Evolutionary conservation across 2,797 vertebrate species (phyloP).

Genomic region (Sebastes elongatus): DNA sequence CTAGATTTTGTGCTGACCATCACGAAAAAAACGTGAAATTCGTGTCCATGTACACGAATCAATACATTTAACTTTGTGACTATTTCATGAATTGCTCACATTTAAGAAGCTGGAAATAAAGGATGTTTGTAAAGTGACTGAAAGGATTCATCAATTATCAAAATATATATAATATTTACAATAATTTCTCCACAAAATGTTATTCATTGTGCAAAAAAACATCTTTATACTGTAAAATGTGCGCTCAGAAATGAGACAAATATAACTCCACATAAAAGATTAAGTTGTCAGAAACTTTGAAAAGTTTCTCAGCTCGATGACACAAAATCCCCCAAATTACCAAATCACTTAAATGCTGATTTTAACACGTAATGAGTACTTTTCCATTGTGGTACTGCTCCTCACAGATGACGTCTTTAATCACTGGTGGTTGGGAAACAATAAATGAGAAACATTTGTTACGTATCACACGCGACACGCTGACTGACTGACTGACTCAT

Average conservation of each 20-base stretch:
- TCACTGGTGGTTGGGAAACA: background rate
- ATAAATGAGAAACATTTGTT: background rate
- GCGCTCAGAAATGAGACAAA: background rate
- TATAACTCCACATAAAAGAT: background rate
- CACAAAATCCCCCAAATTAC: background rate
- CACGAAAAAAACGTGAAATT: no score
- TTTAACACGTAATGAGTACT: background rate
- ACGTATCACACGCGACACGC: background rate
- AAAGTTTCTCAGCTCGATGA: background rate
- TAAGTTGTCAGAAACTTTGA: background rate
- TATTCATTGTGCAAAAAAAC: background rate
- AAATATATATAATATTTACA: background rate
- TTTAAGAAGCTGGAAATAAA: background rate
- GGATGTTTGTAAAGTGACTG: background rate
- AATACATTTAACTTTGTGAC: no score
- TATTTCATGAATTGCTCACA: background rate
- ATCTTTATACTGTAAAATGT: background rate
- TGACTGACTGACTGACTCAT: conserved; percentile 5
- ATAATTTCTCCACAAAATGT: background rate
- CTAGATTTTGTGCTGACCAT: no score
- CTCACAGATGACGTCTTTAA: background rate
- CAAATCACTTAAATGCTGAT: background rate
- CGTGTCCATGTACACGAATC: no score
- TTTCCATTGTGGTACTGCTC: background rate
- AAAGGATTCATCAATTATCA: background rate